A percentile compares a stretch with the other conserved stretches of the same genome.
phyloP scores from a whole-genome alignment of 2,113 vertebrate genomes.

The Heterocephalus glaber region DNA sequence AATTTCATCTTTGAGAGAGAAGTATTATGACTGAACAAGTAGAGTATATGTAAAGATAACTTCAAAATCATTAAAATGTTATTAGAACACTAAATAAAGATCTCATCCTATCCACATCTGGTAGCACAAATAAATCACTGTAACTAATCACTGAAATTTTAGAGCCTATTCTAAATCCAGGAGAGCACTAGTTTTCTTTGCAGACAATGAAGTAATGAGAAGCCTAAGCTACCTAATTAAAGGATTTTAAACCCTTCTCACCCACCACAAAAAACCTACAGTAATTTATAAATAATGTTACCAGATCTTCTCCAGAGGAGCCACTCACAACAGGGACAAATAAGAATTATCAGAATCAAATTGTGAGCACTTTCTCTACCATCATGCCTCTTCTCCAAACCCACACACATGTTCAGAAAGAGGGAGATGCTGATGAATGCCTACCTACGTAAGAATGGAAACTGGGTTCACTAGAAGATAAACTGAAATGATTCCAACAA shows the following conservation, averaged over 20 bases:
- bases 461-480: slow-evolving; percentile 6
- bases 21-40: neutral
- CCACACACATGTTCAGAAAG: neutral
- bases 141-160: neutral
- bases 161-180: neutral
- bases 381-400: slow-evolving; percentile 5
- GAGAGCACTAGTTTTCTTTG: neutral
- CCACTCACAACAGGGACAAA: neutral
- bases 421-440: neutral
- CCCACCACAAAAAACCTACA: neutral
- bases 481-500: neutral
- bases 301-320: neutral
- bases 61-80: slow-evolving; percentile 36
- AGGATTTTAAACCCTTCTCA: neutral
- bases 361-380: neutral
- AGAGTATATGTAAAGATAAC: neutral
- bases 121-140: neutral
- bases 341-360: neutral
- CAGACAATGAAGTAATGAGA: slow-evolving; percentile 17
- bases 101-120: neutral
- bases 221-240: slow-evolving; percentile 26
- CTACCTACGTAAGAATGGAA: neutral
- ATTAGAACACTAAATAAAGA: slow-evolving; percentile 49
- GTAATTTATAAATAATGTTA: neutral
- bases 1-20: slow-evolving; percentile 32